These are phyloP conservation scores for Drosophila lacertosa DNA, from an alignment of 1,140 invertebrate species.

Conservation along the genomic window DNA sequence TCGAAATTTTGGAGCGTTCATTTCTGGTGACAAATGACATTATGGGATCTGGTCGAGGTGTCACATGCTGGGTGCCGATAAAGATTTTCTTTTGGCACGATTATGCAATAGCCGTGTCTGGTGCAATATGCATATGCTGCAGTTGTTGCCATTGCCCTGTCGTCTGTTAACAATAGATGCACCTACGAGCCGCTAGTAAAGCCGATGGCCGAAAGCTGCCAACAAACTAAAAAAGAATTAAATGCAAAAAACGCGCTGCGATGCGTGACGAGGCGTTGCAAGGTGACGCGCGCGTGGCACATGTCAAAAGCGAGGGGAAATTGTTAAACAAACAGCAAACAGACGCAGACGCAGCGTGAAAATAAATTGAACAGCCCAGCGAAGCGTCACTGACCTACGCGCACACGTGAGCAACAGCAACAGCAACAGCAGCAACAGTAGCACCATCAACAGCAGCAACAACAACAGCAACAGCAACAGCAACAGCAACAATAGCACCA, in stretches of 20 bases:
- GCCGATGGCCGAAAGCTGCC: conserved; percentile 31
- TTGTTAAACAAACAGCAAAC: conserved; percentile 51
- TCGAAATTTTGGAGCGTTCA: not conserved
- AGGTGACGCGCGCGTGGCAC: conserved; percentile 30
- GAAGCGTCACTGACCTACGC: conserved; percentile 74
- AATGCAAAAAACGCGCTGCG: too few relatives aligned
- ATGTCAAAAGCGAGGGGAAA: conserved; percentile 39
- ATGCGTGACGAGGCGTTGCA: too few relatives aligned
- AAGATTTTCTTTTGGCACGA: conserved; percentile 11
- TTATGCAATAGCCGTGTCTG: not conserved
- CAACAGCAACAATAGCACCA: conserved; percentile 31
- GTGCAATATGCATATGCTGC: conserved; percentile 21
- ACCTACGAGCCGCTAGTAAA: conserved; percentile 13
- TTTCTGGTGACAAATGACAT: conserved; percentile 14
- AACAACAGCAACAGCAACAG: not conserved
- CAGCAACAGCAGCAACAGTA: conserved; percentile 3
- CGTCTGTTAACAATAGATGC: conserved; percentile 69
- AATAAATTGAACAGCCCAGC: conserved; percentile 58
- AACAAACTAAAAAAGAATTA: conserved; percentile 23
- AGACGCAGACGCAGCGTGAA: conserved; percentile 52
- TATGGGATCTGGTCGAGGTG: conserved; percentile 19
- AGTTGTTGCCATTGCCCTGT: conserved; percentile 21
- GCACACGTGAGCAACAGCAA: conserved; percentile 59
- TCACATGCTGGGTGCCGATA: conserved; percentile 17
- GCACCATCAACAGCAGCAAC: conserved; percentile 8